Base-by-base conservation (phyloP, 2,888 invertebrate species). In the Tridacna crocea region DNA sequence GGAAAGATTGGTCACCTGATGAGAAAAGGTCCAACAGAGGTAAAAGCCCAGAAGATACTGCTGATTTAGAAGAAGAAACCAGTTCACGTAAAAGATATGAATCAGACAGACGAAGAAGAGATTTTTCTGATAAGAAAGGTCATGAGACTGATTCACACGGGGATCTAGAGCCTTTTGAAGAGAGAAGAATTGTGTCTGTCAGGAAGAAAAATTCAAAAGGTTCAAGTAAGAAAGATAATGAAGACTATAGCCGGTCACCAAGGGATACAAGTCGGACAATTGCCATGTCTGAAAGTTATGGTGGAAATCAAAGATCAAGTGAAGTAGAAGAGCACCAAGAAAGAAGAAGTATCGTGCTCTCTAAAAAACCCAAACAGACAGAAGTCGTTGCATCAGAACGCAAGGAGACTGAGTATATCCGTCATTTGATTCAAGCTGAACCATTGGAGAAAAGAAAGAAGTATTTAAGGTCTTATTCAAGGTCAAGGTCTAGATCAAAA, bases 121-220 rank as follows among this genome's bases (percentile, higher is more conserved):
- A 36, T 46, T 46, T n/a, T 15, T 66, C 27, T 19, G 66, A 46
- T 11, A 26, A 22, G 4, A 66, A 36, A 66, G n/a, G n/a, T 51
- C 0, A 51, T 51, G 70, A 70, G 13, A 24, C 47, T 15, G 51
- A 70, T 51, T 22, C 26, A 4, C 51, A 51, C 24, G 51, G 51
- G 19, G 51, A 70, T 15, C 24, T 6, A 22, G 70, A 70, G 8
- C 10, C 22, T 3, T 22, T 36, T 58, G 60, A 15, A n/a, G 82
- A 82, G 65, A 79, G 82, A 70, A 66, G 82, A 27, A 73, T 82
- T 12, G 66, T 82, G 13, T 82, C 82, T 13, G 68, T 82, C 8
- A 26, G 73, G 19, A 80, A 74, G 61, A 80, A 74, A 61, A 72
- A 76, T 1, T n/a, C 27, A 6, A 8, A 60, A 58, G 68, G 27